These are phyloP conservation scores for Myotis planiceps DNA, from an alignment of 2,797 vertebrate species.

Conservation along the genomic window DNA sequence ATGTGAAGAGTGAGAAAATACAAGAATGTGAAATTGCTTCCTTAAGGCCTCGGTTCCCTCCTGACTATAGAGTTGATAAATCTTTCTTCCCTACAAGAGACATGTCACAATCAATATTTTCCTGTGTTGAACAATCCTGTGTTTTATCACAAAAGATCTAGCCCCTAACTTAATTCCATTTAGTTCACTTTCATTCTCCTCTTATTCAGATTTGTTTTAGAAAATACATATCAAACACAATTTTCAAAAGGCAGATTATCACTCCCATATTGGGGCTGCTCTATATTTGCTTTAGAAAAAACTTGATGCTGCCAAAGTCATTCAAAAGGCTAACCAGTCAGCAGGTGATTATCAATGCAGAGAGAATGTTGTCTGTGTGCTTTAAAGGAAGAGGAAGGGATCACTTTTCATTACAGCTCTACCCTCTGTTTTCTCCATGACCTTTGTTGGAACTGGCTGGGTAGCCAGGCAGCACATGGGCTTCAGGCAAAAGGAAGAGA, in stretches of 20 bases:
- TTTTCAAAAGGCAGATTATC: constrained; percentile 50
- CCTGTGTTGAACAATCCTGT: neutral
- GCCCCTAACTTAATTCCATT: constrained; percentile 28
- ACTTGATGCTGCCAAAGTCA: neutral
- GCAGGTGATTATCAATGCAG: neutral
- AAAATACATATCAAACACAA: neutral
- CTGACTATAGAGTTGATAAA: neutral
- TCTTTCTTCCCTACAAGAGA: neutral
- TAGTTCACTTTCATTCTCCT: constrained; percentile 34
- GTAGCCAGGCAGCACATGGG: neutral
- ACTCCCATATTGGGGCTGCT: neutral
- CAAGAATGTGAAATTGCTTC: neutral
- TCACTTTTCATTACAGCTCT: neutral
- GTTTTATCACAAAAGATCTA: constrained; percentile 28
- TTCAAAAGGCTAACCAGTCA: neutral
- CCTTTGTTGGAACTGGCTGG: neutral
- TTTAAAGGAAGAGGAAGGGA: neutral
- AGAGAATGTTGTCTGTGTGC: neutral
- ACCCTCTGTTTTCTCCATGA: neutral
- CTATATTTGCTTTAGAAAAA: neutral
- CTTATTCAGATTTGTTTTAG: neutral
- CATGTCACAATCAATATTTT: constrained; percentile 6
- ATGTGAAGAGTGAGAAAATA: neutral
- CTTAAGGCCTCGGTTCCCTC: neutral
- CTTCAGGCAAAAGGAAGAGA: constrained; percentile 29